Base-by-base conservation (phyloP, 1,140 invertebrate genomes). In the Chionoecetes opilio region DNA sequence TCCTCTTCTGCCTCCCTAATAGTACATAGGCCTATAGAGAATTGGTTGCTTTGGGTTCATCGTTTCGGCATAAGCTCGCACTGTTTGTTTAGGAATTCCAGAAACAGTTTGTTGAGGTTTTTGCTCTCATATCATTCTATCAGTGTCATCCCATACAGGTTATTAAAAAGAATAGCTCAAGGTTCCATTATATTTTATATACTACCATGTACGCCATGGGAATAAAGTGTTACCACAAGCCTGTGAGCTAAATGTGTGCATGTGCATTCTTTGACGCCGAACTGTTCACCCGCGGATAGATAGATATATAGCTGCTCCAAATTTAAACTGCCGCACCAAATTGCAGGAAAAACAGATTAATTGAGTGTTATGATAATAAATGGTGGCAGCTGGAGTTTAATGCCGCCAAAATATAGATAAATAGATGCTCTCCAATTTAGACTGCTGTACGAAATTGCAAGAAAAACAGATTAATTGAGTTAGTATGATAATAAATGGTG, bases 151-250 rank as follows among this genome's bases (percentile, higher is more conserved):
- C 63, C 63, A 75, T n/a, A 75, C 63, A 75, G n/a, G 63, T 75
- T 75, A n/a, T n/a, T 53, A 75, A 75, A n/a, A 75, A 6, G n/a
- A n/a, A n/a, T 75, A 75, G 63, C 63, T 75, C 63, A 75, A 75
- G 63, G 63, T 75, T 75, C 63, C 63, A 75, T 75, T 75, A 75
- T 75, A 75, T 75, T 75, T 75, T 75, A 75, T 75, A 75, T 75
- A 75, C 63, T 75, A 75, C 63, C 63, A 75, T 75, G 63, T 75
- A 75, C 63, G n/a, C 63, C 63, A 75, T 75, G 63, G 41, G 63
- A 75, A 75, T 75, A 75, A 75, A 75, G 63, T 75, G 63, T 75
- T 75, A 75, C 63, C 63, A 75, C 63, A 75, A 75, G 21, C 6
- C 5, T n/a, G 63, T n/a, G 63, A 75, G 63, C 21, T 75, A n/a